Evolutionary conservation across 2,888 invertebrate species (phyloP).

Genomic region (Artemia sinica): DNA sequence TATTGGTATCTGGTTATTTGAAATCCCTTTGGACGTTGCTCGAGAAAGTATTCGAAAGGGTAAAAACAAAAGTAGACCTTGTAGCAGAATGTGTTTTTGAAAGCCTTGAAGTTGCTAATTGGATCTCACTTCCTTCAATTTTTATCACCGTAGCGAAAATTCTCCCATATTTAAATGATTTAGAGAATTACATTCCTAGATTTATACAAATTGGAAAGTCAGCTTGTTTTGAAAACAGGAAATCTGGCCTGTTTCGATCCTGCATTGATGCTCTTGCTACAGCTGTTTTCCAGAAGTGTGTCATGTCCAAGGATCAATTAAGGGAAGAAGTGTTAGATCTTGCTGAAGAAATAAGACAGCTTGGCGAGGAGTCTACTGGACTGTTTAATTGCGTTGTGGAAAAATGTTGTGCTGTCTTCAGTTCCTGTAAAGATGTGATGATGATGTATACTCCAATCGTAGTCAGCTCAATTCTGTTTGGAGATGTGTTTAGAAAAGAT

Average conservation of each 20-base stretch:
- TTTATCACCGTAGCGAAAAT: slow-evolving; percentile 16
- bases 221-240: slow-evolving; percentile 18
- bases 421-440: not conserved
- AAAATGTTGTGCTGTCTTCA: not conserved
- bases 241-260: slow-evolving; percentile 19
- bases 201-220: slow-evolving; percentile 13
- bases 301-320: slow-evolving; percentile 15
- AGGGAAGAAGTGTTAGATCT: not conserved
- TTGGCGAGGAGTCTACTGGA: not conserved
- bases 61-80: slow-evolving; percentile 18
- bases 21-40: slow-evolving; percentile 23
- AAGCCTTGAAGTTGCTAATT: slow-evolving; percentile 16
- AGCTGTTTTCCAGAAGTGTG: slow-evolving; percentile 11
- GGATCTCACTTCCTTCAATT: slow-evolving; percentile 13
- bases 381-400: not conserved
- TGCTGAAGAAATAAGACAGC: not conserved
- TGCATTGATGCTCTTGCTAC: slow-evolving; percentile 15
- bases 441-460: not conserved
- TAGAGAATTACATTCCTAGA: not conserved
- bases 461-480: slow-evolving; percentile 1
- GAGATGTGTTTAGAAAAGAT: slow-evolving; percentile 7
- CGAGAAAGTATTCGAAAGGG: slow-evolving; percentile 12
- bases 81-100: slow-evolving; percentile 17
- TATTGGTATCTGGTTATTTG: slow-evolving; percentile 21
- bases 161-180: slow-evolving; percentile 15